phyloP scores from a whole-genome alignment of 2,113 vertebrate genomes.

The Australoheros scitulus region DNA sequence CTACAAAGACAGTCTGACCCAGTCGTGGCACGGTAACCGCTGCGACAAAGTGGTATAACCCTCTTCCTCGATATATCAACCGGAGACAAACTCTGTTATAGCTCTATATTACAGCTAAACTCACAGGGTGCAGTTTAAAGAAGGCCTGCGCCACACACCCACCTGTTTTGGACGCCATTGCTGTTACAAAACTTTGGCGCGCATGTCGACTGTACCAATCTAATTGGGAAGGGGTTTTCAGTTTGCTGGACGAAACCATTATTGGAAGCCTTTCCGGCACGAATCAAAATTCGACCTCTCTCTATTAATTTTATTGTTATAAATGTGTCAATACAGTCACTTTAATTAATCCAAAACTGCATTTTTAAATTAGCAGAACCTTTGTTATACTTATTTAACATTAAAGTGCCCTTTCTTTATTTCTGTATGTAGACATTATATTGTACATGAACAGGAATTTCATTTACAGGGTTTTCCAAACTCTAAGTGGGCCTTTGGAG shows the following conservation, averaged over 20 bases:
- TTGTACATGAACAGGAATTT: accelerated
- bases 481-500: neutral
- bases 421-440: neutral
- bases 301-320: neutral
- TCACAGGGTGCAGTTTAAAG: accelerated
- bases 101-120: neutral
- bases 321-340: neutral
- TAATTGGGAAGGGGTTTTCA: neutral
- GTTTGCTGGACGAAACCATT: conserved; percentile 19
- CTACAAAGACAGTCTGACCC: neutral
- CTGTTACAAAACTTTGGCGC: conserved; percentile 28
- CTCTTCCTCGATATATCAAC: neutral
- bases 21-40: neutral
- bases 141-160: neutral
- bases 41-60: neutral
- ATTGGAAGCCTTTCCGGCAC: accelerated
- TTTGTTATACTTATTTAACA: no score
- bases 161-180: conserved; percentile 60
- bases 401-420: neutral
- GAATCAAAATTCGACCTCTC: neutral
- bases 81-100: neutral
- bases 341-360: neutral
- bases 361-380: neutral
- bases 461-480: neutral
- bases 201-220: conserved; percentile 35